A percentile compares a stretch with the other conserved stretches of the same genome.
phyloP scores from a whole-genome alignment of 2,888 invertebrate genomes.

The Andrena bucephala region DNA sequence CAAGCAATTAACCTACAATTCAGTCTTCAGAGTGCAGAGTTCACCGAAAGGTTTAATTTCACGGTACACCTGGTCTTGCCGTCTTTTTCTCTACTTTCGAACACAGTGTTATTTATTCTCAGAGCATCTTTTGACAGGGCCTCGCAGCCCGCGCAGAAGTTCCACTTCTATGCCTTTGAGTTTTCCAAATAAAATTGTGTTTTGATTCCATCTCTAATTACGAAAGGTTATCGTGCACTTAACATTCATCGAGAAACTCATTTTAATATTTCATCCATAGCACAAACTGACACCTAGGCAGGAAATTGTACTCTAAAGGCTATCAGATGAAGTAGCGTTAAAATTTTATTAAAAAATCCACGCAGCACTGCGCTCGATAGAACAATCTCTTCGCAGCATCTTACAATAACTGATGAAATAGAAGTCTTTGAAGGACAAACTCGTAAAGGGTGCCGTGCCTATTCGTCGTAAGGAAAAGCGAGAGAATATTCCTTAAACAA shows the following conservation, averaged over 20 bases:
- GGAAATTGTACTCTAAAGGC: neutral
- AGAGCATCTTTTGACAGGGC: too few relatives aligned
- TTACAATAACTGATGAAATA: constrained; percentile 44
- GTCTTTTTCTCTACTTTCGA: neutral
- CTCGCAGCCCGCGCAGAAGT: neutral
- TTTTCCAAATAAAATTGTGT: neutral
- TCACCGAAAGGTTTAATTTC: neutral
- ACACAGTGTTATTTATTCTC: neutral
- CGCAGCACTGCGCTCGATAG: constrained; percentile 20
- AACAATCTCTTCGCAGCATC: constrained; percentile 41
- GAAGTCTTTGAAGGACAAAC: constrained; percentile 38
- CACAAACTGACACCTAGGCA: neutral
- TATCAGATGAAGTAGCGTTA: neutral
- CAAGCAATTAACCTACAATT: neutral
- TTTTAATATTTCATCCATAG: neutral
- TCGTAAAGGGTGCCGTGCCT: constrained; percentile 77
- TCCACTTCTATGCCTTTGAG: too few relatives aligned
- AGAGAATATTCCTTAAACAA: constrained; percentile 59
- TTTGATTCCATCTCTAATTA: neutral
- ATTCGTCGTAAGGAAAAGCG: constrained; percentile 70
- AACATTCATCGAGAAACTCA: neutral
- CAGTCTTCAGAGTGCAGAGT: neutral
- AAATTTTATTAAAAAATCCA: constrained; percentile 19
- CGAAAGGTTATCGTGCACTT: neutral
- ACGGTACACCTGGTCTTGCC: neutral